Conservation (phyloP, 2,113 vertebrate species). For the Dipodomys stephensi region DNA sequence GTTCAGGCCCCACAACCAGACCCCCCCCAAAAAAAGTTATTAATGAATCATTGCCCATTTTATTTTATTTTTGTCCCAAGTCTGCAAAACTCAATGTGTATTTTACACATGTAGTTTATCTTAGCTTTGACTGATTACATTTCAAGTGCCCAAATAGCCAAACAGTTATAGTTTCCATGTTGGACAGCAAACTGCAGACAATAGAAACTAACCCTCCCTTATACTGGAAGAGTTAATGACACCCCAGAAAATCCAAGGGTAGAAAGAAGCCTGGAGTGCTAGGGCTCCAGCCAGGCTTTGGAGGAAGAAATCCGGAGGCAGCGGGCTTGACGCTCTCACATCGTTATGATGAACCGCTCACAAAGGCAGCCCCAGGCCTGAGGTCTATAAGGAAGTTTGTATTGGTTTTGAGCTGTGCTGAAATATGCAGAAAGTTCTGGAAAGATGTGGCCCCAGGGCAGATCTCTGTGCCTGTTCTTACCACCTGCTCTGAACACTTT, state of each 20-base stretch:
- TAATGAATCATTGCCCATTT: no score
- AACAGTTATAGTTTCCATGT: not conserved
- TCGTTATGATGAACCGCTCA: not conserved
- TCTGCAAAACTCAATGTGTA: not conserved
- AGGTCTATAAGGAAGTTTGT: not conserved
- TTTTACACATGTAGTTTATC: not conserved
- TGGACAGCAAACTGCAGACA: no score
- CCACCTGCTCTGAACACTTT: not conserved
- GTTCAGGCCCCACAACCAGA: no score
- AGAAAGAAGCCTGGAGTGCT: not conserved
- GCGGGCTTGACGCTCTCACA: not conserved
- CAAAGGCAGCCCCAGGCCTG: not conserved
- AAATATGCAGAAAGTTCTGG: not conserved
- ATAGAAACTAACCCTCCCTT: not conserved
- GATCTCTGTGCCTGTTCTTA: rapidly evolving
- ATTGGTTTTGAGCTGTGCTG: not conserved
- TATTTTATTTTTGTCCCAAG: not conserved
- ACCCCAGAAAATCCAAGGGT: not conserved
- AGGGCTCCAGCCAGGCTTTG: no score
- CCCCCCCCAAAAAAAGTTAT: no score
- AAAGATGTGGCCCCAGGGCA: not conserved
- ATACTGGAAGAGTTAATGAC: not conserved
- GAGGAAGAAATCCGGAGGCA: no score
- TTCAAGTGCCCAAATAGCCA: not conserved
- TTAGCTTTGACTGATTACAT: not conserved